Base-by-base conservation (phyloP, 2,888 invertebrate species). In the Bellardia pandia region DNA sequence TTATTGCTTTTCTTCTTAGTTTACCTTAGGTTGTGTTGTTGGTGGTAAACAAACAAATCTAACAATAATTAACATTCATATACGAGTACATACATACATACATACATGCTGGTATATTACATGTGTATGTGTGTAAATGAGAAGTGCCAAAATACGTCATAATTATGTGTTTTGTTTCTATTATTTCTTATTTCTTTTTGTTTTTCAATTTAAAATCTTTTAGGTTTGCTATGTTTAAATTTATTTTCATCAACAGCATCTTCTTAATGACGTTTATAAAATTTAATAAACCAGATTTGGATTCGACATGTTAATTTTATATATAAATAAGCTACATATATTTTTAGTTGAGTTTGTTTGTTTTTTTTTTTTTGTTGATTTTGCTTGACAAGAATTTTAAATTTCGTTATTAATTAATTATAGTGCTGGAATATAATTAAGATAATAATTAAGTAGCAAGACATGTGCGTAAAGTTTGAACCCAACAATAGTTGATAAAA, bases 381-480 rank as follows among this genome's bases (percentile, higher is more conserved):
- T 77, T 58, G 60, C 62, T 62, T 58, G 23, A 23, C 23, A 37
- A 69, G 68, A 69, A 60, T 78, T 78, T 78, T 69, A 7, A 78
- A 58, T 48, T 69, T 48, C 37, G n/a, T 60, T 68, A 16, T n/a
- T 58, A 33, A 66, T 40, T 30, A 23, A 53, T 51, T 64, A 53
- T n/a, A n/a, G 13, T 30, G 37, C 37, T 76, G 33, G 14, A 76
- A 66, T 42, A 23, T 23, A 23, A 23, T 23, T 23, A 23, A 23
- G 23, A 23, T 23, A n/a, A 40, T 8, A 51, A 74, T 30, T 30
- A 45, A 48, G 33, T 60, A n/a, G 11, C 16, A 7, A 56, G 23
- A 23, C 23, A 23, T 16, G 11, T 51, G n/a, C 14, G 23, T 23
- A 23, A 23, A 23, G 23, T 23, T 23, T 23, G 23, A 23, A 23